These are phyloP conservation scores for Silurus aristotelis DNA, from an alignment of 2,797 vertebrate genomes.

Conservation along the genomic window DNA sequence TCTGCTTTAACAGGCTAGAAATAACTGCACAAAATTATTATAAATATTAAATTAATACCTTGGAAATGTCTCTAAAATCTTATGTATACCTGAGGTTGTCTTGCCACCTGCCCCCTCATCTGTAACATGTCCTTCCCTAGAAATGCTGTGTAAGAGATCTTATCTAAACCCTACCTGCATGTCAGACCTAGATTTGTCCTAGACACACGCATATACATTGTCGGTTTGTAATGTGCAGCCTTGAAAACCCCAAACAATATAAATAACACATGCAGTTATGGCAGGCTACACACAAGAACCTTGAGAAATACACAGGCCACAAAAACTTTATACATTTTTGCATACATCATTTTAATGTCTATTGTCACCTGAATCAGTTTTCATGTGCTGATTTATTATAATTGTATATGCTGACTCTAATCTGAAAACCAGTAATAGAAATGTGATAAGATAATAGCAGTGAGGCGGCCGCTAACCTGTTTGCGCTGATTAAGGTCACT, in stretches of 20 bases:
- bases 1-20: background rate
- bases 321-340: background rate
- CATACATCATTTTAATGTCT: slow-evolving; percentile 2
- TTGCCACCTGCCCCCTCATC: background rate
- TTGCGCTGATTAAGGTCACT: slow-evolving; percentile 76
- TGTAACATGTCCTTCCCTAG: background rate
- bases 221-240: background rate
- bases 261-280: background rate
- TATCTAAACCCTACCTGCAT: background rate
- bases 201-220: background rate
- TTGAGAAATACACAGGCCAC: background rate
- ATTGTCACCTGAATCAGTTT: background rate
- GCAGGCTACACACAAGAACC: background rate
- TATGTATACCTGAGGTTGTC: background rate
- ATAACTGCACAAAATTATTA: background rate
- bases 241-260: background rate
- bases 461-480: slow-evolving; percentile 70
- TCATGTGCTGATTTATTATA: background rate
- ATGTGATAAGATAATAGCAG: background rate
- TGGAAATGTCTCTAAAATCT: background rate
- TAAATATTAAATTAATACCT: background rate
- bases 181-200: slow-evolving; percentile 52
- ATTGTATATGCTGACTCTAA: background rate
- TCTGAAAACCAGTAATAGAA: background rate
- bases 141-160: background rate